These are phyloP conservation scores for Drosophila rhopaloa DNA, from an alignment of 1,140 invertebrate genomes.

Conservation along the genomic window DNA sequence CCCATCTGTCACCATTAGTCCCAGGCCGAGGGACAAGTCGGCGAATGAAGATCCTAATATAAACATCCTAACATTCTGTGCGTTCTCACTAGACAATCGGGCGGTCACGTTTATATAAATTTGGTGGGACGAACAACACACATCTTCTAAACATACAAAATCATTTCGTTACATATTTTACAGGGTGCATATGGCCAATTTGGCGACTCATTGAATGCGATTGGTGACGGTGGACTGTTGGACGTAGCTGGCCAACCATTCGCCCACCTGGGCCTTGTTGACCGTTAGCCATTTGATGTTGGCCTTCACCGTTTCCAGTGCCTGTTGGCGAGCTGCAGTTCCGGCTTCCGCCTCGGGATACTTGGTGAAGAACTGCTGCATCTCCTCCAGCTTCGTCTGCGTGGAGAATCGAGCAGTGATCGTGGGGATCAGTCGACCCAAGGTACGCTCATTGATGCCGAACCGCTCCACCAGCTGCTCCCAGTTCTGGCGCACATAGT, in stretches of 20 bases:
- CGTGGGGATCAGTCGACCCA: slow-evolving; percentile 90
- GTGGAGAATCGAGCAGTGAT: slow-evolving; percentile 90
- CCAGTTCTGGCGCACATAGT: slow-evolving; percentile 92
- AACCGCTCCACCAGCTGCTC: slow-evolving; percentile 90
- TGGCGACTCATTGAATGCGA: slow-evolving; percentile 49
- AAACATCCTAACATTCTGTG: too few species aligned
- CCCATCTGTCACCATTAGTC: too few species aligned
- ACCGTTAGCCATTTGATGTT: slow-evolving; percentile 92
- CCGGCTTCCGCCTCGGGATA: slow-evolving; percentile 95
- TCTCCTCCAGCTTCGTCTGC: slow-evolving; percentile 89
- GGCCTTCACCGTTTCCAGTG: slow-evolving; percentile 90
- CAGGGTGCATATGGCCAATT: slow-evolving; percentile 21
- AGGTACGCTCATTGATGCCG: slow-evolving; percentile 91
- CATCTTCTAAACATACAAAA: too few species aligned
- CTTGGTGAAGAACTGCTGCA: slow-evolving; percentile 91
- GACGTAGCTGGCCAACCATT: slow-evolving; percentile 85
- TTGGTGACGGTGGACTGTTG: slow-evolving; percentile 46
- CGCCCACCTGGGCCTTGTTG: slow-evolving; percentile 85
- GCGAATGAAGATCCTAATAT: too few species aligned
- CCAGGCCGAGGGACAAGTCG: too few species aligned
- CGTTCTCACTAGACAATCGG: too few species aligned
- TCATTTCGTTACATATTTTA: too few species aligned
- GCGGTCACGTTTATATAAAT: too few species aligned
- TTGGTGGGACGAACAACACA: too few species aligned
- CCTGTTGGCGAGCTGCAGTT: slow-evolving; percentile 88